These are phyloP conservation scores for Ellobium chinense DNA, from an alignment of 2,888 invertebrate species.

Conservation along the genomic window DNA sequence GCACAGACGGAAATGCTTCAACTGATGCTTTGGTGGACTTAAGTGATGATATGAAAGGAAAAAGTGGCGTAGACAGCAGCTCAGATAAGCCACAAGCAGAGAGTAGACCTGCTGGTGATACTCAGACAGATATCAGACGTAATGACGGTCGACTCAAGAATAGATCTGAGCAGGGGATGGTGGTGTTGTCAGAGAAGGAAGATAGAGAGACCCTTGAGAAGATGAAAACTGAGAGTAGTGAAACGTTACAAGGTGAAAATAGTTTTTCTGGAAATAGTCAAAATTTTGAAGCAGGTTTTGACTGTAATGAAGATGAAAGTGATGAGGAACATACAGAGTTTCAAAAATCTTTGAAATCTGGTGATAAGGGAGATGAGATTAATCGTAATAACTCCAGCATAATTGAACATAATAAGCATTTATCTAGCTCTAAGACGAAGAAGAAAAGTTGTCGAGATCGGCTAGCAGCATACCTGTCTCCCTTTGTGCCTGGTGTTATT, in stretches of 20 bases:
- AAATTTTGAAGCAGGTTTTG: neutral
- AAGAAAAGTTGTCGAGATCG: neutral
- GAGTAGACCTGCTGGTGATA: neutral
- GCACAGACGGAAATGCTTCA: neutral
- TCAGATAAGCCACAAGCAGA: too few relatives aligned
- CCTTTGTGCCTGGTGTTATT: constrained; percentile 26
- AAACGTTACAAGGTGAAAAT: neutral
- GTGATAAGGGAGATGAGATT: too few relatives aligned
- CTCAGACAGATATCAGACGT: neutral
- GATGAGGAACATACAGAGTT: constrained; percentile 4
- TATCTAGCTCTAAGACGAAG: neutral
- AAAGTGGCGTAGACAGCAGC: too few relatives aligned
- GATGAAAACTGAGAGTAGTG: neutral
- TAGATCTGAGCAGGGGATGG: neutral
- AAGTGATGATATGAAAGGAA: neutral
- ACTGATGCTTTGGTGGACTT: neutral
- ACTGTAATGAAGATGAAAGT: neutral
- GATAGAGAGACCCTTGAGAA: neutral
- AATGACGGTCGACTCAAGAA: neutral
- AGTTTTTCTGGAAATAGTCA: neutral
- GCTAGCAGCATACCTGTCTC: neutral
- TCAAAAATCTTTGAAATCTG: neutral
- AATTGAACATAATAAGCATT: neutral
- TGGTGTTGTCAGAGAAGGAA: neutral
- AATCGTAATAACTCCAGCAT: too few relatives aligned